Percentiles rank a stretch among this genome's conserved stretches.
Evolutionary conservation across 2,888 invertebrate genomes (phyloP).

Genomic region (Hypselothyrea guttata): DNA sequence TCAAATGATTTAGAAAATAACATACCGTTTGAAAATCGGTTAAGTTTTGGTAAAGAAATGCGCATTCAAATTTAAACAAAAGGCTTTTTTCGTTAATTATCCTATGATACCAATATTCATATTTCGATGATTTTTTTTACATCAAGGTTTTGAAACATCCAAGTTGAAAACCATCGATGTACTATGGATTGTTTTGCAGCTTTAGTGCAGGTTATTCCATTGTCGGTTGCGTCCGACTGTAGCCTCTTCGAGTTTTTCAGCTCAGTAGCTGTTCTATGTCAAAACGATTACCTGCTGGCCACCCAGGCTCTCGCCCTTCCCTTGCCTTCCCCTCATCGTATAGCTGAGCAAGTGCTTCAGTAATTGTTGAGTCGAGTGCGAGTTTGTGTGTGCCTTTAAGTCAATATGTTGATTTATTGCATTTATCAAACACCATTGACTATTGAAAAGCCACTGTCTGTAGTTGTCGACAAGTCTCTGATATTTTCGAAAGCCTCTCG

Average conservation of each 20-base stretch:
- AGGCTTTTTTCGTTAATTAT: too few relatives aligned
- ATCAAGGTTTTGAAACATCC: too few relatives aligned
- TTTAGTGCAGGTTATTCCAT: slow-evolving; percentile 21
- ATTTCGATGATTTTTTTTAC: too few relatives aligned
- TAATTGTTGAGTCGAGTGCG: slow-evolving; percentile 10
- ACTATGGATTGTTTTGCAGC: neutral
- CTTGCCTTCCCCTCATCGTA: neutral
- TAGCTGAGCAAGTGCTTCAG: too few relatives aligned
- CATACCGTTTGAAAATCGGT: too few relatives aligned
- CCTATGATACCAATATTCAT: too few relatives aligned
- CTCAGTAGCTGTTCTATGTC: slow-evolving; percentile 55
- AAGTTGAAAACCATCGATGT: too few relatives aligned
- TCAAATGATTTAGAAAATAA: too few relatives aligned
- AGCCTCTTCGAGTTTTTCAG: slow-evolving; percentile 23
- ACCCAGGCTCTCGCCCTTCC: neutral
- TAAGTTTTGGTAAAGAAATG: too few relatives aligned
- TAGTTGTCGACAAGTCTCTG: slow-evolving; percentile 58
- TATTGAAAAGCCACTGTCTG: neutral
- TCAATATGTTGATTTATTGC: slow-evolving; percentile 13
- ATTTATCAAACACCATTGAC: slow-evolving; percentile 5
- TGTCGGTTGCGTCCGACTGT: slow-evolving; percentile 2
- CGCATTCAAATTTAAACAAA: too few relatives aligned
- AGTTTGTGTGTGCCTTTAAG: neutral
- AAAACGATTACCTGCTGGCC: slow-evolving; percentile 30
- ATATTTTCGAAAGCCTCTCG: slow-evolving; percentile 49